Conservation (phyloP, 2,888 invertebrate genomes). For the Cistogaster globosa region DNA sequence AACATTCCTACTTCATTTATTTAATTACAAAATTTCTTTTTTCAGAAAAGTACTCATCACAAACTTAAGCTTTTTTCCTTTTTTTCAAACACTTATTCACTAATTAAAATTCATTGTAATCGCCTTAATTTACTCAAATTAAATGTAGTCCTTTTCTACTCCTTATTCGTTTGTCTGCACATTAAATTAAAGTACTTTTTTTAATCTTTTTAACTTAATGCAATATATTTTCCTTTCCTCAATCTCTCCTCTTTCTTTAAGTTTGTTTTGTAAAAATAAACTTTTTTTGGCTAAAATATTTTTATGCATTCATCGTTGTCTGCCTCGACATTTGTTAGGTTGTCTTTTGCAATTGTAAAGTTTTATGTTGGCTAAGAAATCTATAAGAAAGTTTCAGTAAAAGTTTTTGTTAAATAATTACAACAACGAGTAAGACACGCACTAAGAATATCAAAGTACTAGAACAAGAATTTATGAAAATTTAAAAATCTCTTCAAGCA, state of each 20-base stretch:
- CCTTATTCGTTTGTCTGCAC: too few species aligned
- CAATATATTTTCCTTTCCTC: too few species aligned
- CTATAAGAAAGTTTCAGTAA: slow-evolving; percentile 7
- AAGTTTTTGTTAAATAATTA: slow-evolving; percentile 16
- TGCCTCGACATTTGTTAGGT: neutral
- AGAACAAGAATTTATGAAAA: neutral
- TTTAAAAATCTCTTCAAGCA: neutral
- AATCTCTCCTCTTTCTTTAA: too few species aligned
- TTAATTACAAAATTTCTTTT: too few species aligned
- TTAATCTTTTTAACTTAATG: too few species aligned
- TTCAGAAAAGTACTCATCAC: too few species aligned
- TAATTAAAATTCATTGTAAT: too few species aligned
- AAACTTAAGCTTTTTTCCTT: too few species aligned
- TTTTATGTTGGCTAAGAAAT: neutral
- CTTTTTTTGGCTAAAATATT: slow-evolving; percentile 4
- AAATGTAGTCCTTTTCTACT: neutral
- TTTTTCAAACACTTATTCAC: neutral
- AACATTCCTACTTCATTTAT: too few species aligned
- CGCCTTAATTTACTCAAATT: slow-evolving; percentile 4
- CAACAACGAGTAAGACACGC: neutral
- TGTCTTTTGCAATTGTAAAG: slow-evolving; percentile 20
- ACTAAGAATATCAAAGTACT: slow-evolving; percentile 11
- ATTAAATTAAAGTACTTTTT: too few species aligned
- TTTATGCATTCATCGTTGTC: slow-evolving; percentile 11
- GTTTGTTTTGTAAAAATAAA: slow-evolving; percentile 6